Evolutionary conservation across 2,113 vertebrate species (phyloP).

Genomic region (Myotis lucifugus): DNA sequence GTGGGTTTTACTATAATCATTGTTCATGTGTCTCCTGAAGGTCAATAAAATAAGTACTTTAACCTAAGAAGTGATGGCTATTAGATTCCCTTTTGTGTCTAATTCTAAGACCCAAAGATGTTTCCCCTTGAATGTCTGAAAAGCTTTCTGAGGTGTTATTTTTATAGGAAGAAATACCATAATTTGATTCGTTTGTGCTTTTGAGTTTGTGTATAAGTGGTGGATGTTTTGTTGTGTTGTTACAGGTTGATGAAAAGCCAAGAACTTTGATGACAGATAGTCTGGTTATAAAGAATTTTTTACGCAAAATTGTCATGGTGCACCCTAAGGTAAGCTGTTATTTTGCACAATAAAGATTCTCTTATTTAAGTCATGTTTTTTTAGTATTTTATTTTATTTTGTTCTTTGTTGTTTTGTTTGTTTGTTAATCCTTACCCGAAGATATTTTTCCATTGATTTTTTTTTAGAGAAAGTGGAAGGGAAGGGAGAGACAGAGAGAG

Average conservation of each 20-base stretch:
- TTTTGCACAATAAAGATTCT: neutral
- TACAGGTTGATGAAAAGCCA: constrained; percentile 80
- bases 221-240: constrained; percentile 34
- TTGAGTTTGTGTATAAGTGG: constrained; percentile 37
- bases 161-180: neutral
- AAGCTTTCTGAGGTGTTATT: constrained; percentile 22
- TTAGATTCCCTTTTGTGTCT: neutral
- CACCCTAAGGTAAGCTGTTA: constrained; percentile 85
- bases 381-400: no score
- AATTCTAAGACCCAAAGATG: constrained; percentile 5
- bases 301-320: constrained; percentile 84
- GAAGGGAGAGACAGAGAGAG: no score
- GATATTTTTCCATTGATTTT: no score
- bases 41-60: constrained; percentile 26
- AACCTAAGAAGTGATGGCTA: neutral
- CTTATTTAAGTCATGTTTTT: neutral
- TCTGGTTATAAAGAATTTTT: constrained; percentile 81
- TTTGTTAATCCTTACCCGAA: no score
- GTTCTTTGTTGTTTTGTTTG: no score
- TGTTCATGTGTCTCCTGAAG: neutral
- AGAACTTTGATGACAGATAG: constrained; percentile 67
- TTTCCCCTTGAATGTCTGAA: constrained; percentile 19
- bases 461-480: no score
- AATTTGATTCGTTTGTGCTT: constrained; percentile 35
- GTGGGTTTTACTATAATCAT: neutral